Base-by-base conservation (phyloP, 2,888 invertebrate genomes). In the Macropis europaea region DNA sequence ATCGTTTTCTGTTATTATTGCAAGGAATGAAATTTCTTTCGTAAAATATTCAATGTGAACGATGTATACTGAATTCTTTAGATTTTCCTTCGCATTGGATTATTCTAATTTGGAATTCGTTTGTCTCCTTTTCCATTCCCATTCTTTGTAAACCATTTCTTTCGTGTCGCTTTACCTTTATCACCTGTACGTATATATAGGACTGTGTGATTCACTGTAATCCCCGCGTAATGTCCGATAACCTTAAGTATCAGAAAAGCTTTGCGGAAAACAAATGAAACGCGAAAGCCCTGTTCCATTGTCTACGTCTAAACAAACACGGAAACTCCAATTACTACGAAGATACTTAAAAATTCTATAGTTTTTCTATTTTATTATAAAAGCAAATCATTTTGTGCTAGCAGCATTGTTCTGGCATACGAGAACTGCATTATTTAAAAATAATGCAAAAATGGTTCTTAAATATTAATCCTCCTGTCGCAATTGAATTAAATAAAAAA, bases 191-290 rank as follows among this genome's bases (percentile, higher is more conserved):
- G 40, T 48, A 59, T 32, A 34, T 19, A 38, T 15, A 42, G 38
- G 34, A 40, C 28, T 47, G 38, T 40, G 60, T 71, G 66, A 64
- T 56, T 70, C 73, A 52, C 50, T 7, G 52, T 73, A 73, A 73
- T 73, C 73, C 71, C 48, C 3, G 30, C n/a, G 30, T 57, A 67
- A 72, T 34, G 66, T 45, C 66, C 52, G 77, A 75, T 75, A 78
- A 75, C 62, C 59, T 60, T 48, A 74, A 74, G 48, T 47, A 59
- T 64, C 53, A 22, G 19, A 24, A 53, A 62, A 76, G 73, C 59
- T 62, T 43, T 57, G 42, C 34, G 28, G 32, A 11, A 56, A 77
- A 60, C 53, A 24, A 63, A 54, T 52, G 56, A 63, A 75, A 60
- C 45, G 28, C 15, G 28, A 11, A 43, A 40, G 45, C 22, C 52